These are phyloP conservation scores for Nephotettix cincticeps DNA, from an alignment of 1,140 invertebrate genomes.

Conservation along the genomic window DNA sequence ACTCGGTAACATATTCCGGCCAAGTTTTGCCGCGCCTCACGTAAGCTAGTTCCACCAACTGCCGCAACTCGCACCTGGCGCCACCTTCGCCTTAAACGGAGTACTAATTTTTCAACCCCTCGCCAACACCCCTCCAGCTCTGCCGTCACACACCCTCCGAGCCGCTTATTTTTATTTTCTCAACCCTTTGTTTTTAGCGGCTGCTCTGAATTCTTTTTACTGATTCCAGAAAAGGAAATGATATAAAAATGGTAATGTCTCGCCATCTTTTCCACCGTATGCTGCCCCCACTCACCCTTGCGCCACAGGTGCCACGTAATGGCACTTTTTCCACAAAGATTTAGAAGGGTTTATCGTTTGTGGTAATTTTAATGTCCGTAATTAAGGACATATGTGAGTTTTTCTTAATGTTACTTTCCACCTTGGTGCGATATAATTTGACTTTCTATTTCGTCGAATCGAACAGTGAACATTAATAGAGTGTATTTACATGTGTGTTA, in stretches of 20 bases:
- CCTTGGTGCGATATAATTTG: too few relatives aligned
- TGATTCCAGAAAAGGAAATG: conserved; percentile 21
- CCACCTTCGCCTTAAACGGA: conserved; percentile 21
- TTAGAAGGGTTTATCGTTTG: neutral
- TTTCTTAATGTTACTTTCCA: neutral
- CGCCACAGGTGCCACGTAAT: conserved; percentile 2
- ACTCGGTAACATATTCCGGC: neutral
- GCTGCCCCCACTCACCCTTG: neutral
- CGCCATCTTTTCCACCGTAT: conserved; percentile 12
- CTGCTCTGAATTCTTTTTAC: conserved; percentile 8
- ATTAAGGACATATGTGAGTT: neutral
- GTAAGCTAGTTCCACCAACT: neutral
- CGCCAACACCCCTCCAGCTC: neutral
- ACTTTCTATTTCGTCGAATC: too few relatives aligned
- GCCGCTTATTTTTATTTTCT: conserved; percentile 21
- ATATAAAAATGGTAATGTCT: conserved; percentile 32
- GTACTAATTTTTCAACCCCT: conserved; percentile 26
- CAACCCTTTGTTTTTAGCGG: conserved; percentile 21
- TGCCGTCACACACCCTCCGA: conserved; percentile 11
- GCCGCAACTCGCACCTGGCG: conserved; percentile 5
- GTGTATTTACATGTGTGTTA: too few relatives aligned
- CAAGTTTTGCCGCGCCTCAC: neutral
- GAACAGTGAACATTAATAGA: too few relatives aligned
- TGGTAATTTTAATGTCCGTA: neutral
- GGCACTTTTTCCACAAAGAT: neutral